Base-by-base conservation (phyloP, 2,888 invertebrate species). In the Chrysomela aeneicollis region DNA sequence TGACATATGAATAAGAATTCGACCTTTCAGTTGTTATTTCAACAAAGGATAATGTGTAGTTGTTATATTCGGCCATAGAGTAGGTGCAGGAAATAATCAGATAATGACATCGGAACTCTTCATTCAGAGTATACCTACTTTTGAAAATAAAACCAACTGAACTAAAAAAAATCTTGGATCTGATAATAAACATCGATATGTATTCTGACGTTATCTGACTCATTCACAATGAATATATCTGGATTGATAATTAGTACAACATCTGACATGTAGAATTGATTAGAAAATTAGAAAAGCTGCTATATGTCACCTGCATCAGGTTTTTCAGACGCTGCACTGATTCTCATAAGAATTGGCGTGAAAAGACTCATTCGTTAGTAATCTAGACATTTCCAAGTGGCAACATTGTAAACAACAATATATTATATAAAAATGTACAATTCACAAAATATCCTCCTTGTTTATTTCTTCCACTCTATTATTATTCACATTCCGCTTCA, bases 401-500 rank as follows among this genome's bases (percentile, higher is more conserved):
- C 12, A 55, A 57, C 22, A 49, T 22, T 22, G 35, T 37, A 8
- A 21, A 60, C 58, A 61, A 59, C 62, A 61, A 61, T 64, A 64
- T 57, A 67, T 49, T 60, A 64, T 66, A 67, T 64, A 59, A 63
- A 66, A 64, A 63, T 61, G 35, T 52, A 61, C 37, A 42, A 46
- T 67, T 77, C 74, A 82, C 60, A 82, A 76, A 71, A 83, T 76
- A 71, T 82, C 81, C 70, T 82, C 70, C 69, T 76, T 76, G 61
- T 78, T 74, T 22, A 72, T 67, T 67, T 80, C 78, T 65, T 81
- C 80, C 68, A 80, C 72, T 67, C 74, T 73, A 57, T 78, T 65
- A 71, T 77, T 80, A 70, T 79, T 77, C 74, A 86, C 87, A 9
- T 87, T 85, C 79, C 89, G 88, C 81, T 90, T 90, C 85, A 90